These are phyloP conservation scores for Passerculus sandwichensis DNA, from an alignment of 2,797 vertebrate species.

Conservation along the genomic window DNA sequence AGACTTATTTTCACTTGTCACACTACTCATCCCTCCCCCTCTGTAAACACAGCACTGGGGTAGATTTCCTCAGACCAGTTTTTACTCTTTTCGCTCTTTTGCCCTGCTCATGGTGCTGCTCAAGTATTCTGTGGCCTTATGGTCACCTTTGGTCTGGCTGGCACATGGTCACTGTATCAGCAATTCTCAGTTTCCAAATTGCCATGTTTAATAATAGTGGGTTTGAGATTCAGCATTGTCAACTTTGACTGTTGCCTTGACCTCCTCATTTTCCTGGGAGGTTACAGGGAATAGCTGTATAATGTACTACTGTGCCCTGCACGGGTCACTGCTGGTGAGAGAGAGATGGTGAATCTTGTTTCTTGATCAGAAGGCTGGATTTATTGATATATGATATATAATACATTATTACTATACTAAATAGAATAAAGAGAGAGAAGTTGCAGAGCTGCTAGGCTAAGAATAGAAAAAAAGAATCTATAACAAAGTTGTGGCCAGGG, in stretches of 20 bases:
- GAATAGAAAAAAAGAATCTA: no score
- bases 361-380: no score
- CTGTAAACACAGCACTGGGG: not conserved
- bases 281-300: not conserved
- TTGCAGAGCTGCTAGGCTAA: no score
- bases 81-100: constrained; percentile 34
- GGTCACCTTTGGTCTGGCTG: constrained; percentile 14
- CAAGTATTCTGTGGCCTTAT: constrained; percentile 16
- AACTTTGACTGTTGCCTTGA: constrained; percentile 37
- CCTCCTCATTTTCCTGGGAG: constrained; percentile 38
- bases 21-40: constrained; percentile 12
- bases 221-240: constrained; percentile 24
- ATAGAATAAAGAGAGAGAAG: no score
- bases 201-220: not conserved
- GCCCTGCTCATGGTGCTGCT: constrained; percentile 58
- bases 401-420: no score
- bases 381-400: no score
- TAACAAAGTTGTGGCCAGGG: no score
- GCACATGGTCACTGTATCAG: not conserved
- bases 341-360: no score
- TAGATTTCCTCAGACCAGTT: constrained; percentile 14
- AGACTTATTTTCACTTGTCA: constrained; percentile 38
- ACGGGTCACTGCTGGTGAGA: no score
- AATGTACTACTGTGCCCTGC: not conserved
- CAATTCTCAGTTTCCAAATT: not conserved